Base-by-base conservation (phyloP, 2,113 vertebrate genomes). In the Pyxicephalus adspersus region DNA sequence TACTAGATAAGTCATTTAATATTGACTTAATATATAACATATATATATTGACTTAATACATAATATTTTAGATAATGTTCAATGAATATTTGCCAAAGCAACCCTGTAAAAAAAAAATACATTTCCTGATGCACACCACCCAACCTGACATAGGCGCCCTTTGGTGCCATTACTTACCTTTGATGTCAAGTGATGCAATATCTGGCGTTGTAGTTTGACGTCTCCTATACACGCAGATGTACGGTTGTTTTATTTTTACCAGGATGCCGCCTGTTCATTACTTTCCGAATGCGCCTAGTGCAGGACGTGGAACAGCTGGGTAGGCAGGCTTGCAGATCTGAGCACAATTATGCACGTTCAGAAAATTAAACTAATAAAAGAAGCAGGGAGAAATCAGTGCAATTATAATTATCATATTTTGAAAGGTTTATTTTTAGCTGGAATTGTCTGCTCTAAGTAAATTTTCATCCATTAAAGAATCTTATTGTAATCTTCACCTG, bases 301-400 rank as follows among this genome's bases (percentile, higher is more conserved):
- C 55, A 5, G 60, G 73, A 61, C 73, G 73, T 76, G 15, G 22
- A 18, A 75, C 72, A 75, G 54, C 55, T 75, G 54, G 67, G 26
- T 13, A 72, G 68, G 68, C 68, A 72, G 67, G 17, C 26, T 52
- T 51, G 9, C 51, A 72, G 68, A 72, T 72, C 68, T 72, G 68
- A 72, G 51, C 68, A 31, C 68, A 72, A 72, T 72, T 72, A 72
- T 72, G 20, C 68, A 57, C 54, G 51, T 72, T 72, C n/a, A 51
- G 68, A 72, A 72, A 72, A 72, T 72, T 72, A 52, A 52, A 72
- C 68, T 72, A 72, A 72, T 72, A 72, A 72, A 72, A 72, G 52
- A 72, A 72, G 51, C 68, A 26, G 68, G 26, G 68, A 72, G 51
- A 72, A 72, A 72, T 65, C 76, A 66, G 51, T 8, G 50, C 63